Evolutionary conservation across 2,888 invertebrate species (phyloP), one percentile per base, ranked within the genome.

Genomic region (Epistrophella euchroma): DNA sequence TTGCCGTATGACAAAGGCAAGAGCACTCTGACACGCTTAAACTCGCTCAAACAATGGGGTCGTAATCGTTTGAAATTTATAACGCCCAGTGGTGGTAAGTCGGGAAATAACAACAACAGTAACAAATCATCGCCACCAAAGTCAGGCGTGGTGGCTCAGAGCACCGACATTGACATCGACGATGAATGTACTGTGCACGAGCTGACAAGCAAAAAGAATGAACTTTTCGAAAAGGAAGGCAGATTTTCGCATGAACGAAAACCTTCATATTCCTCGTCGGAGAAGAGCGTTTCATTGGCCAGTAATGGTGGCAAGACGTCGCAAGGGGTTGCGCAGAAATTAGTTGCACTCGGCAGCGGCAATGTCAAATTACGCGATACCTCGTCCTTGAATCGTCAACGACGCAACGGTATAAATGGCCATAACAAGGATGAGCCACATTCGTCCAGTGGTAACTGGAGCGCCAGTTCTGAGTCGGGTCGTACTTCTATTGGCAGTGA

Each of bases 401-500:
- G 96, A 81, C 93, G 96, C 85, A 94, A 94, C 45, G 95, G 94
- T 19, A 89, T 90, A 6, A 92, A 93, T 58, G 94, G 93, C 56
- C 90, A 91, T 86, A 92, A 91, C 82, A 96, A 96, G 91, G 97
- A 97, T 87, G 97, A 97, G 90, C 96, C 96, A 43, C 96, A 97
- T 92, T 97, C 97, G 1, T 97, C 97, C 15, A 96, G 97, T 89
- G 98, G 98, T 47, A 98, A 98, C 92, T 98, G 98, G 98, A 97
- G 97, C 88, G 98, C 97, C 2, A 98, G 97, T 90, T 97, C 97
- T 0, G 97, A 97, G 91, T 97, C 97, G 72, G 97, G 97, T 22
- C 93, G 97, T 84, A 96, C 97, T 6, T 97, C 97, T 73, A 96
- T 97, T 82, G 97, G 96, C 86, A 97, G 97, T 64, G 97, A 97